phyloP scores from a whole-genome alignment of 2,113 vertebrate species.

The Pao palembangensis region DNA sequence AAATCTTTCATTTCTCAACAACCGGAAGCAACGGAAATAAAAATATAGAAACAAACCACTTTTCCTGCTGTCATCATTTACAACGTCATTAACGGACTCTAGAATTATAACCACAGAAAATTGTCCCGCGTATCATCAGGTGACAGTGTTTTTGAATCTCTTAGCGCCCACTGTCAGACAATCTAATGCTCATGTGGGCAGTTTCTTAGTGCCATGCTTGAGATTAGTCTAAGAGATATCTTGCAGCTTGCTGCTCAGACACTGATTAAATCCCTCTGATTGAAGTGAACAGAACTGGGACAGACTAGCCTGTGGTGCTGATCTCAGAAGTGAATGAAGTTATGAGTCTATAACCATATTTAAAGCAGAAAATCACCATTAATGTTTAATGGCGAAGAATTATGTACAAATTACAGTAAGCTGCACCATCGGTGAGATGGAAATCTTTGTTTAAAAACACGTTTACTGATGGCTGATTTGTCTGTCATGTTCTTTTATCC shows the following conservation, averaged over 20 bases:
- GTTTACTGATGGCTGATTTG: neutral
- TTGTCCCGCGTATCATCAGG: too few species aligned
- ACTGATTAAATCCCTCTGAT: slow-evolving; percentile 66
- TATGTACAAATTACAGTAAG: too few species aligned
- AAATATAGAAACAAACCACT: too few species aligned
- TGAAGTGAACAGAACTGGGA: slow-evolving; percentile 72
- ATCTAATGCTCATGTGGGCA: slow-evolving; percentile 18
- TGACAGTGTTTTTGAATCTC: neutral
- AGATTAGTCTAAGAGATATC: slow-evolving; percentile 53
- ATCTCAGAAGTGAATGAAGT: slow-evolving; percentile 2
- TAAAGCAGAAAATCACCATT: neutral
- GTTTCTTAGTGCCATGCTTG: slow-evolving; percentile 19
- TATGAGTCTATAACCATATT: neutral
- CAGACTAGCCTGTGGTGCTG: slow-evolving; percentile 40
- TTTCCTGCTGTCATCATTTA: too few species aligned
- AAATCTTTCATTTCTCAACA: too few species aligned
- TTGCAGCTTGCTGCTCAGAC: slow-evolving; percentile 59
- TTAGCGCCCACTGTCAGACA: slow-evolving; percentile 4
- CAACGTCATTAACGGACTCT: too few species aligned
- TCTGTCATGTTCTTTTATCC: neutral
- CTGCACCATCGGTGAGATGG: too few species aligned
- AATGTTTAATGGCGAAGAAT: neutral
- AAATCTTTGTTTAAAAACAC: too few species aligned
- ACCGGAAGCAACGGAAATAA: too few species aligned
- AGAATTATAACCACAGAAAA: too few species aligned